Evolutionary conservation across 2,797 vertebrate species (phyloP), one percentile per base, ranked within the genome.

Genomic region (Carcharodon carcharias): DNA sequence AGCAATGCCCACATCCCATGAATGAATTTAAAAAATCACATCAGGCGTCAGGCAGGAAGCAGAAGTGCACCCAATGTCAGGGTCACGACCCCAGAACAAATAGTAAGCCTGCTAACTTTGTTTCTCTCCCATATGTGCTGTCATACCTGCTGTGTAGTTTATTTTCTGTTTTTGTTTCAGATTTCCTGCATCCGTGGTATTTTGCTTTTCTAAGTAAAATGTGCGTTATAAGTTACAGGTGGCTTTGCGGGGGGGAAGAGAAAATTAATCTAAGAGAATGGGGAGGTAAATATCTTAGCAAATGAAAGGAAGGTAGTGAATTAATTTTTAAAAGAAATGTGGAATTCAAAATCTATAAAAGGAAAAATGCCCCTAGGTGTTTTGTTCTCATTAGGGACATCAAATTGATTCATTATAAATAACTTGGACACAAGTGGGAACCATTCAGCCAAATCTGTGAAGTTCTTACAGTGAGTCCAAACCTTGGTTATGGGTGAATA

Each of bases 361-460:
- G 89, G 21, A 92, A 92, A 11, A 35, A 28, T 1, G 1, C 87
- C 18, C 14, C 89, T 63, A 35, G 28, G 56, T 61, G 58, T 61
- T 92, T 56, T 92, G 35, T 14, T 35, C 18, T 63, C 56, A 31
- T 61, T 6, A 11, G 12, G 12, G n/a, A 21, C 58, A 18, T 92
- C 31, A 92, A 92, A 63, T 63, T 61, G 61, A 92, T 92, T n/a
- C 89, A 92, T 63, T 92, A 63, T 56, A 16, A 92, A n/a, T 92
- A 92, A 92, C 54, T 92, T 63, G 16, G 56, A n/a, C 45, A 50
- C 82, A 50, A 50, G 82, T 50, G 82, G 82, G 45, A 85, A 26
- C 21, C 82, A 85, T 4, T 63, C 28, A 61, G 8, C 28, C 31
- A 92, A 92, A n/a, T 63, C 35, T 11, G 5, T n/a, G 82, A 45